Evolutionary conservation across 2,797 vertebrate species (phyloP), one percentile per base, ranked within the genome.

Genomic region (Toxotes lorentzi): DNA sequence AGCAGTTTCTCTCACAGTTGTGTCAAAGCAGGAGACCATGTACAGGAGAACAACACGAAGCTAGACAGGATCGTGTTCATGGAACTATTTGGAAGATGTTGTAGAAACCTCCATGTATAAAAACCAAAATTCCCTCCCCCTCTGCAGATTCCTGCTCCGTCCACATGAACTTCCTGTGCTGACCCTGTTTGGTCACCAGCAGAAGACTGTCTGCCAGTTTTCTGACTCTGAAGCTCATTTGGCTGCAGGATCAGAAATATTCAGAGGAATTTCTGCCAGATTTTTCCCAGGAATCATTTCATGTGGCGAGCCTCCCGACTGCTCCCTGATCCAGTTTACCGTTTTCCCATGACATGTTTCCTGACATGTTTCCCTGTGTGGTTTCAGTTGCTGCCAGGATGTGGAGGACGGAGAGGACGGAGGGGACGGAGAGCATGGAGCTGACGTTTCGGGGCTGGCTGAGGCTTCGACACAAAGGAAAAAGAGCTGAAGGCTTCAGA

Each of bases 221-320:
- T 81, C 73, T 48, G 51, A 75, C 61, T 75, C 16, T 2, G 17
- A 35, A 0, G 27, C 57, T 67, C 73, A 1, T 41, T 79, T 76
- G 59, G 79, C 80, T 62, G 45, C 58, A 4, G 38, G 3, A 76
- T 75, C 69, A 63, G 34, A 78, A 79, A 58, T 32, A 53, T 65
- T 58, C 19, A 13, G 38, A 71, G 32, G 41, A 61, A 24, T 67
- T 35, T 54, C 38, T 76, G 78, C 83, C 82, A 82, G 69, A 73
- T 70, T 86, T 50, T 82, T 76, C 77, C 83, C 81, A 71, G 76
- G 79, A 86, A 81, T 82, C 76, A 69, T 84, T 90, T 85, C 76
- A 78, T 85, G 85, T 88, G 83, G 89, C 61, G 72, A 78, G 66
- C 38, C 47, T 76, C 51, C 81, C 50, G 47, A 57, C 71, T 38